Evolutionary conservation across 53 echinoderm and acorn worm genomes (phyloP).

Genomic region (Holothuria scabra): DNA sequence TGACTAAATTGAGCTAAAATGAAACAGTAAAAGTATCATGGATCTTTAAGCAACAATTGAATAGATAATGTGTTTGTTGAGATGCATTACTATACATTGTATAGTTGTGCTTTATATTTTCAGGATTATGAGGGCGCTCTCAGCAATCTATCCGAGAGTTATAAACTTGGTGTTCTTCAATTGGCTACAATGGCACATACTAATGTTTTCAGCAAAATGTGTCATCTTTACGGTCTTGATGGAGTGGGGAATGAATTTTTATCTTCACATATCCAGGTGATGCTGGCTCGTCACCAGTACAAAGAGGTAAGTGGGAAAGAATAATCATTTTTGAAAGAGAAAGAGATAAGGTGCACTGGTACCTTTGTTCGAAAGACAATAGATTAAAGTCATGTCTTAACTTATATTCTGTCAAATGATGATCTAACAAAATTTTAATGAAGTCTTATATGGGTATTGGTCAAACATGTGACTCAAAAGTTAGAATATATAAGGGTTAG

Average conservation of each 20-base stretch:
- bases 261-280: conserved; percentile 62
- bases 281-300: conserved; percentile 84
- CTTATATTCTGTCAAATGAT: too few species aligned
- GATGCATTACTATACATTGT: neutral
- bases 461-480: too few species aligned
- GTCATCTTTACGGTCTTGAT: conserved; percentile 65
- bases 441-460: too few species aligned
- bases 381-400: too few species aligned
- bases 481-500: too few species aligned
- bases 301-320: conserved; percentile 72
- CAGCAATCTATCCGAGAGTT: conserved; percentile 13
- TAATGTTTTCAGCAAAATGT: conserved; percentile 80
- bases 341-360: too few species aligned
- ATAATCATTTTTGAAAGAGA: neutral
- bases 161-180: conserved; percentile 62
- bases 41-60: too few species aligned
- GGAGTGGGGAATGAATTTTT: conserved; percentile 74
- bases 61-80: too few species aligned
- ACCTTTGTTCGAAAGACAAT: too few species aligned
- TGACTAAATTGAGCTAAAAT: too few species aligned
- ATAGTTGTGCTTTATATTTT: neutral
- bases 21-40: too few species aligned
- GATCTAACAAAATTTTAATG: too few species aligned
- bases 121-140: conserved; percentile 27
- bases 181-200: conserved; percentile 81